Percentiles rank a stretch among this genome's conserved stretches.
phyloP scores from a whole-genome alignment of 2,113 vertebrate species.

The Marmota monax region DNA sequence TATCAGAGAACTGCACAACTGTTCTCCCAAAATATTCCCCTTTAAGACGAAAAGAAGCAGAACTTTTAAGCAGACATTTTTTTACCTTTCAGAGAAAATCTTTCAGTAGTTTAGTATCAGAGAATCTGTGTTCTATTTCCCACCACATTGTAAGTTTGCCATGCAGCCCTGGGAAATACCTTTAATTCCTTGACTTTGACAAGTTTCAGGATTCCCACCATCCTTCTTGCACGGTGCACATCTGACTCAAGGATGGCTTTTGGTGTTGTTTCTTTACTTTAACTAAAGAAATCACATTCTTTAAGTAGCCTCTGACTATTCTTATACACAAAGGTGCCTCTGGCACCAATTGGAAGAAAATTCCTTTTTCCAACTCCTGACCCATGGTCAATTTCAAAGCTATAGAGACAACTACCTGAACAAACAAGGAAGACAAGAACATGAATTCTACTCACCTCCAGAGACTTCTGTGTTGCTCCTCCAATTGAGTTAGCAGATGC shows the following conservation, averaged over 20 bases:
- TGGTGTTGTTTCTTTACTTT: neutral
- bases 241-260: neutral
- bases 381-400: neutral
- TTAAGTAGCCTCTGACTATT: neutral
- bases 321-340: neutral
- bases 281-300: neutral
- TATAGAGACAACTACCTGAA: neutral
- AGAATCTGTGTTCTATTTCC: neutral
- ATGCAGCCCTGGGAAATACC: neutral
- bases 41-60: neutral
- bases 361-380: neutral
- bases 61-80: neutral
- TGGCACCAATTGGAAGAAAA: neutral
- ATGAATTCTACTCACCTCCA: conserved; percentile 89
- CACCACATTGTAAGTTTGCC: neutral
- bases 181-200: neutral
- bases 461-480: conserved; percentile 92
- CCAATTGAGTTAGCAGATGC: conserved; percentile 92
- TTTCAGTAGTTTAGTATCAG: neutral
- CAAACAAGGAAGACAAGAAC: neutral
- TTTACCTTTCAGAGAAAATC: neutral
- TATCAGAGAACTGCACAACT: neutral
- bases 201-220: neutral
- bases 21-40: neutral
- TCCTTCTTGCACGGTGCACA: neutral